Evolutionary conservation across 2,797 vertebrate species (phyloP), one percentile per base, ranked within the genome.

Genomic region (Linurgus olivaceus): DNA sequence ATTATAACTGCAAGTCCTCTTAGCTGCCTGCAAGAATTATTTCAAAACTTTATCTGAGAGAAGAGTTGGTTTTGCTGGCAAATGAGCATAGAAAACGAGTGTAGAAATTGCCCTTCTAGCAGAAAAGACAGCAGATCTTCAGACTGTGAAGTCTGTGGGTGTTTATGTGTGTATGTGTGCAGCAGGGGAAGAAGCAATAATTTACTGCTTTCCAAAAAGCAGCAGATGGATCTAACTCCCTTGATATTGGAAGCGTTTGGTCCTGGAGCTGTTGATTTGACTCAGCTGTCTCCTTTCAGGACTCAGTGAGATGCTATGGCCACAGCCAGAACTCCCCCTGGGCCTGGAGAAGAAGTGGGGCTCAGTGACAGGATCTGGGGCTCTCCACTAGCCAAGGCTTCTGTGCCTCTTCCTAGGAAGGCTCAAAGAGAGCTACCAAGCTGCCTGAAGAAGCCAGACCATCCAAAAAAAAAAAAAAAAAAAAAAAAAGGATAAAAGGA

Each of bases 121-220:
- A 88, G 59, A 84, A 94, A 81, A 95, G 91, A 90, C 92, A 92
- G 87, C 96, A 95, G 89, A 94, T 93, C 95, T 91, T 91, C 85
- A 94, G 87, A 78, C 63, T 94, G 94, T 95, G 96, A 95, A 94
- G 83, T 94, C 95, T 86, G 96, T 96, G 96, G 95, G 96, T 95
- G 96, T 96, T 91, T 94, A 79, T 91, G 88, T 96, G 91, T 95
- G 77, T 58, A 21, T 92, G 65, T 88, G 76, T 93, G 85, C 66
- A 94, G 79, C 55, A 89, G 79, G 77, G 68, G 86, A 94, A 96
- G 75, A 96, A 83, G 91, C 81, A 94, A 40, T 88, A 45, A 87
- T 93, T 91, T 86, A 72, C 85, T 86, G n/a, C 82, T 86, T 90
- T 96, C 85, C 76, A 86, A 94, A 94, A 94, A 90, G 76, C 79